phyloP scores from a whole-genome alignment of 2,888 invertebrate genomes.

The Cyclophora punctaria region DNA sequence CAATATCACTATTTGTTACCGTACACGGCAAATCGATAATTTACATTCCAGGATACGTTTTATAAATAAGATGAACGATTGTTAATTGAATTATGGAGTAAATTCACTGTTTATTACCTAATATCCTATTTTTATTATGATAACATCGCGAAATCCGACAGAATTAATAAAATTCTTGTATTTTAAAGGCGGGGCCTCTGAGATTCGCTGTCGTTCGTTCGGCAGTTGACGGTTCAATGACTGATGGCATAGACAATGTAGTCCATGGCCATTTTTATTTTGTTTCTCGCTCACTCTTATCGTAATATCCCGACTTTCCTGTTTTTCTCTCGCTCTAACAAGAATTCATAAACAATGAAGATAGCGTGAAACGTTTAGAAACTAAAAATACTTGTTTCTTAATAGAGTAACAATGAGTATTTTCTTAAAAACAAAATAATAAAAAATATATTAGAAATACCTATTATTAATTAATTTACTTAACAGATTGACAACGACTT shows the following conservation, averaged over 20 bases:
- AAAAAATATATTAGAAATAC: too few species aligned
- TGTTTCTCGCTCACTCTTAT: conserved; percentile 13
- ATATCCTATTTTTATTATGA: conserved; percentile 48
- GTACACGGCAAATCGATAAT: conserved; percentile 61
- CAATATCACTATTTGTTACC: conserved; percentile 46
- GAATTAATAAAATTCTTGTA: conserved; percentile 57
- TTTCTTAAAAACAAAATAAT: too few species aligned
- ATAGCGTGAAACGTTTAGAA: background rate
- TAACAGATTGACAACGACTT: too few species aligned
- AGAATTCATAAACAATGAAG: background rate
- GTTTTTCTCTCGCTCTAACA: conserved; percentile 5
- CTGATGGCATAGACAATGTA: conserved; percentile 41
- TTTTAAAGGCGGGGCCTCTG: conserved; percentile 67
- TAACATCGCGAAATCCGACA: conserved; percentile 63
- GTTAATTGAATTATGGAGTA: too few species aligned
- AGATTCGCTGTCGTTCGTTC: conserved; percentile 62
- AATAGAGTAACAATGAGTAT: too few species aligned
- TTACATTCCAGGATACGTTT: conserved; percentile 30
- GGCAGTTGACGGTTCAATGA: conserved; percentile 61
- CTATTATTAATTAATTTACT: too few species aligned
- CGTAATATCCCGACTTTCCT: background rate
- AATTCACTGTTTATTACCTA: conserved; percentile 43
- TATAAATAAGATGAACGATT: background rate
- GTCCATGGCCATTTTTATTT: conserved; percentile 15
- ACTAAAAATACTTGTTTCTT: background rate